These are phyloP conservation scores for Centroberyx gerrardi DNA, from an alignment of 2,797 vertebrate species.

Conservation along the genomic window DNA sequence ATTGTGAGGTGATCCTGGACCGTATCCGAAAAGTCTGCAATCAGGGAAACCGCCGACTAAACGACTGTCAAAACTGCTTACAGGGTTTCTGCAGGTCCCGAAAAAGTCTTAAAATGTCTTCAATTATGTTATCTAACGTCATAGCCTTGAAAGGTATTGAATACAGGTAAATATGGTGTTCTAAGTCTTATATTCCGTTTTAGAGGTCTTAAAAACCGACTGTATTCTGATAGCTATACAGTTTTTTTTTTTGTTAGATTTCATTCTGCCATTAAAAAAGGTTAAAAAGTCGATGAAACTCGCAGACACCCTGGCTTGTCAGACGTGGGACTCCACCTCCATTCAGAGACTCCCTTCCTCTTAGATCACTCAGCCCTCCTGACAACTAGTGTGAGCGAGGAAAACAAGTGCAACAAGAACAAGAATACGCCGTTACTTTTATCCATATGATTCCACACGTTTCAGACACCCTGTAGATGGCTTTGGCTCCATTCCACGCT, in stretches of 20 bases:
- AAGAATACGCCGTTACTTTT: not conserved
- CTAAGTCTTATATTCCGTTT: no score
- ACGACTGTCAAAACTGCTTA: conserved; percentile 17
- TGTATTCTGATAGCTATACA: not conserved
- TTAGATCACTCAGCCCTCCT: not conserved
- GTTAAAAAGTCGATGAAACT: no score
- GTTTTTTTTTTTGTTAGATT: not conserved
- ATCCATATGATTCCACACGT: not conserved
- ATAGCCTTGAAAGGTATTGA: not conserved
- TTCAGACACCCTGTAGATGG: not conserved
- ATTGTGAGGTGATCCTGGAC: conserved; percentile 43
- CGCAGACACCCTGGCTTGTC: not conserved
- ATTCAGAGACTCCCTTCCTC: not conserved
- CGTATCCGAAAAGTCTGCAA: conserved; percentile 35
- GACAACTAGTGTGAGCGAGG: not conserved
- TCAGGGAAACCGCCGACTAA: conserved; percentile 26
- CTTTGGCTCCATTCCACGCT: not conserved
- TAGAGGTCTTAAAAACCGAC: no score
- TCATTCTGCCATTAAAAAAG: no score
- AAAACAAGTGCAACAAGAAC: not conserved
- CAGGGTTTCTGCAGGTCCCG: conserved; percentile 5
- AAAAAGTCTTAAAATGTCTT: conserved; percentile 22
- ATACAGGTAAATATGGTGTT: no score
- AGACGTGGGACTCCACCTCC: not conserved
- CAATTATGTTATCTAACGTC: not conserved